Percentiles rank a stretch among this genome's conserved stretches.
phyloP scores from a whole-genome alignment of 1,140 invertebrate species.

The Ceratina japonica region DNA sequence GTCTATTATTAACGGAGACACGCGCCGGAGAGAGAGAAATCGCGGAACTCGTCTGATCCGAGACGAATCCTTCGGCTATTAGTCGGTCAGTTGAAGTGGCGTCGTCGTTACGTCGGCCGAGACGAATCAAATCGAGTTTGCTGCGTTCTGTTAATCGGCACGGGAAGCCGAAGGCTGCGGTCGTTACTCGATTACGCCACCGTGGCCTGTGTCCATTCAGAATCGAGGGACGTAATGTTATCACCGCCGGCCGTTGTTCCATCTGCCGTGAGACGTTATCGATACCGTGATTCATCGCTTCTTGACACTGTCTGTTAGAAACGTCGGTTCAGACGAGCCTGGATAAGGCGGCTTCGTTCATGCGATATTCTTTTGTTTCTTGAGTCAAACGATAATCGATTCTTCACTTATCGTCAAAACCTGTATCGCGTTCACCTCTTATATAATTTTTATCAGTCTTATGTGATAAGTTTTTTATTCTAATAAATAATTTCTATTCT shows the following conservation, averaged over 20 bases:
- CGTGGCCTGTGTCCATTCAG: background rate
- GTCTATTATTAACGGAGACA: background rate
- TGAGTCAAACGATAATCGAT: too few species aligned
- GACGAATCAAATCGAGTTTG: slow-evolving; percentile 14
- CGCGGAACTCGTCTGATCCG: background rate
- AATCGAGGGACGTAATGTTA: too few species aligned
- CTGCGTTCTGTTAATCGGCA: slow-evolving; percentile 4
- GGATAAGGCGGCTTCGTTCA: background rate
- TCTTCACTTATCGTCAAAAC: too few species aligned
- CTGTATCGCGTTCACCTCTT: too few species aligned
- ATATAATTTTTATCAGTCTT: too few species aligned
- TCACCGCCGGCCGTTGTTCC: background rate
- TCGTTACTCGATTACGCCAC: slow-evolving; percentile 2
- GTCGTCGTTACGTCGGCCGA: slow-evolving; percentile 3
- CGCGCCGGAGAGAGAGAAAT: too few species aligned
- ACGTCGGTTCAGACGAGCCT: background rate
- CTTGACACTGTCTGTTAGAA: background rate
- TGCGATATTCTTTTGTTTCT: background rate
- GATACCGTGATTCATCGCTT: background rate
- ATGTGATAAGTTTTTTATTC: too few species aligned
- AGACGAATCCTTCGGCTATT: slow-evolving; percentile 6
- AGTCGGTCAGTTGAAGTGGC: background rate
- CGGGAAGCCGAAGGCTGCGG: slow-evolving; percentile 5
- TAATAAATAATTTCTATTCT: too few species aligned
- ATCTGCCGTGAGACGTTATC: background rate